These are phyloP conservation scores for Asobara japonica DNA, from an alignment of 1,140 invertebrate species.

Conservation along the genomic window DNA sequence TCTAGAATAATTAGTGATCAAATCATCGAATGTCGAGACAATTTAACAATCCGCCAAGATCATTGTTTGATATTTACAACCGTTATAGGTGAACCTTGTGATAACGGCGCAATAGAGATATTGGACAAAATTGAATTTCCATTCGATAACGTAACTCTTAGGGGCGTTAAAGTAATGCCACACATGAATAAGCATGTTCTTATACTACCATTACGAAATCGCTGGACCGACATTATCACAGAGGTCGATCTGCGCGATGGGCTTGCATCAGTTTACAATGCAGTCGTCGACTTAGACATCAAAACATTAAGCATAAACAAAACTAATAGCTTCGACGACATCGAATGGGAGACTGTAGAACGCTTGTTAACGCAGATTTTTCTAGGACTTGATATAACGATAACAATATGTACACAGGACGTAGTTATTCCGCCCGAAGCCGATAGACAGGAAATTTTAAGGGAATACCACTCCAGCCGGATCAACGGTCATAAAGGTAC, in stretches of 20 bases:
- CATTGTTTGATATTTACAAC: too few relatives aligned
- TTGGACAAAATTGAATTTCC: not conserved
- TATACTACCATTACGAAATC: not conserved
- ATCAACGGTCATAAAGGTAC: conserved; percentile 20
- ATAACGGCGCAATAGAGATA: not conserved
- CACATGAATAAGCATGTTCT: not conserved
- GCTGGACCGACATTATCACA: not conserved
- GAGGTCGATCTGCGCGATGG: not conserved
- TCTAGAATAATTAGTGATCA: not conserved
- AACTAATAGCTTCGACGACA: conserved; percentile 15
- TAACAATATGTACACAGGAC: conserved; percentile 6
- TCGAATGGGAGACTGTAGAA: conserved; percentile 8
- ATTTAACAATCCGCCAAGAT: not conserved
- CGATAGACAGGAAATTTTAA: conserved; percentile 2
- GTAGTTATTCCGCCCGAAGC: not conserved
- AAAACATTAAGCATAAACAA: conserved; percentile 17
- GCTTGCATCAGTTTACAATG: not conserved
- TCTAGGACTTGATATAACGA: not conserved
- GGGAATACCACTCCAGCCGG: conserved; percentile 5
- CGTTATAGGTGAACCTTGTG: not conserved
- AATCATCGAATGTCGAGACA: not conserved
- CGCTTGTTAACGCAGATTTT: not conserved
- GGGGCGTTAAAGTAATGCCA: not conserved
- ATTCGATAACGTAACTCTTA: not conserved
- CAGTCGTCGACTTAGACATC: not conserved